Evolutionary conservation across 2,888 invertebrate species (phyloP).

Genomic region (Candidula unifasciata): DNA sequence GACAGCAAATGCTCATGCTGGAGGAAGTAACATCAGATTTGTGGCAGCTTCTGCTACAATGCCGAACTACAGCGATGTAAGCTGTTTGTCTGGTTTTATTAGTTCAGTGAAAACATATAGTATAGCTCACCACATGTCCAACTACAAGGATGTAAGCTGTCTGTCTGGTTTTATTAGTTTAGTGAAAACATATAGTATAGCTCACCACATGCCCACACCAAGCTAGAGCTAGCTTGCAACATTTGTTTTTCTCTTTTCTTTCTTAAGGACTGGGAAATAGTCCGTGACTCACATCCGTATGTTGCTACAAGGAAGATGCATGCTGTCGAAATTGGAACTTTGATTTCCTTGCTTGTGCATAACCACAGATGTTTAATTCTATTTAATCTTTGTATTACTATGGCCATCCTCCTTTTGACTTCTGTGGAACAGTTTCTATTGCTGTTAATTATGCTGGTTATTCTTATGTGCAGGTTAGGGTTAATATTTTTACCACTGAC

Average conservation of each 20-base stretch:
- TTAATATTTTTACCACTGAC: too few relatives aligned
- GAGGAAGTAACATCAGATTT: constrained; percentile 79
- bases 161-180: neutral
- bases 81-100: constrained; percentile 19
- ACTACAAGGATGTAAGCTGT: constrained; percentile 83
- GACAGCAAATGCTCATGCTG: constrained; percentile 34
- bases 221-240: neutral
- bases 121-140: constrained; percentile 80
- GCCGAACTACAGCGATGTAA: constrained; percentile 85
- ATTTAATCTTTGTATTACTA: too few relatives aligned
- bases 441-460: neutral
- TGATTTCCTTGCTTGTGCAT: too few relatives aligned
- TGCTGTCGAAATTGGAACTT: too few relatives aligned
- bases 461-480: neutral
- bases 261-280: too few relatives aligned
- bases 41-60: constrained; percentile 89
- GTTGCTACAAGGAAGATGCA: too few relatives aligned
- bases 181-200: neutral
- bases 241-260: too few relatives aligned
- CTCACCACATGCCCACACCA: constrained; percentile 81
- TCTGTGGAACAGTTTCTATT: too few relatives aligned
- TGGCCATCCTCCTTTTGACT: too few relatives aligned
- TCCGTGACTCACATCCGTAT: too few relatives aligned
- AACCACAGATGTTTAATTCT: too few relatives aligned
- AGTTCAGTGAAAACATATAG: neutral